Base-by-base conservation (phyloP, 2,888 invertebrate genomes). In the Tenthredo distinguenda region DNA sequence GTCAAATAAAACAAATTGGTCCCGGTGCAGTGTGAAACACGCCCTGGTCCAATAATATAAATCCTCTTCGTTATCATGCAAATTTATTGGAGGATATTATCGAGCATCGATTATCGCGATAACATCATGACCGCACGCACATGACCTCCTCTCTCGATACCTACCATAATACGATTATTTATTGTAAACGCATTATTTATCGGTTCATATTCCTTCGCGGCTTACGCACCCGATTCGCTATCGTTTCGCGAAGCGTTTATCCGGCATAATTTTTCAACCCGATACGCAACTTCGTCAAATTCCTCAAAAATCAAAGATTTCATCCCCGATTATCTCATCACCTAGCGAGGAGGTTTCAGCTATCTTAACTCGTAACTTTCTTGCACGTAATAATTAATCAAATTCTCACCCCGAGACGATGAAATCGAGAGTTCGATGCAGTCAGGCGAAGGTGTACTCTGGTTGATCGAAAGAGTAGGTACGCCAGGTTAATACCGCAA, bases 21-120 rank as follows among this genome's bases (percentile, higher is more conserved):
- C 90, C 90, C 90, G 90, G 88, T 90, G 90, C 89, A 89, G 89
- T 88, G 91, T 90, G 89, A 89, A 90, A 90, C 88, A 86, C 85
- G 88, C 89, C 89, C 84, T 87, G 86, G 86, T 31, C 88, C 91
- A 91, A 91, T 91, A 92, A 91, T 92, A 92, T 91, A 91, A 92
- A 92, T 92, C 91, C 90, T 90, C 89, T 90, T 92, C 89, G 91
- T 92, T 92, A 91, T 92, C 91, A 88, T 86, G 31, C 72, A 86
- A 88, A 93, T 93, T 92, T 93, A 93, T 92, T 91, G 92, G 89
- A 89, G 90, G 90, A 92, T 92, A 92, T 93, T 93, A 93, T 93
- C 93, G 91, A 92, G 89, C 87, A 89, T 90, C 92, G 92, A 93
- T 93, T 92, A 93, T 92, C 91, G 87, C 88, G 91, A 93, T 93